Percentiles rank a stretch among this genome's conserved stretches.
Conservation (phyloP, 2,888 invertebrate genomes). For the Malacosoma neustria region DNA sequence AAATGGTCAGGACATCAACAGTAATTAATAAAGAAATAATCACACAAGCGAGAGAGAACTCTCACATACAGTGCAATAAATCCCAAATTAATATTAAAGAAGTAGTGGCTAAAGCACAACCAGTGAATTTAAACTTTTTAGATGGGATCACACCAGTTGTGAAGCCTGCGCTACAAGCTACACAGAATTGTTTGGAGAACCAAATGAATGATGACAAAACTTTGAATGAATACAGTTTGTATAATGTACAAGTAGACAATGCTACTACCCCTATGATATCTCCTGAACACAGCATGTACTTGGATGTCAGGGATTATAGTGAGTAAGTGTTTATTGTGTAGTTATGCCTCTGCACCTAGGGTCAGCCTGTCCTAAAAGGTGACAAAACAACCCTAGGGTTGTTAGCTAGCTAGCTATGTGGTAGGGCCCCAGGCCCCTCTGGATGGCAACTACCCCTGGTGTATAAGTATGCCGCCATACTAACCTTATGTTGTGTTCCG, state of each 20-base stretch:
- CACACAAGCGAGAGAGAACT: slow-evolving; percentile 39
- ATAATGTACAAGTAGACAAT: slow-evolving; percentile 62
- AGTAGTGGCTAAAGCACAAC: slow-evolving; percentile 37
- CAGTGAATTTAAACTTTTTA: slow-evolving; percentile 50
- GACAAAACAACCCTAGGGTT: no score
- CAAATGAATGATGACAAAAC: slow-evolving; percentile 44
- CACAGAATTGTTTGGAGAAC: background rate
- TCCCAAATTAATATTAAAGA: slow-evolving; percentile 62
- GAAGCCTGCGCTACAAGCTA: slow-evolving; percentile 16
- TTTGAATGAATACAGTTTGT: slow-evolving; percentile 58
- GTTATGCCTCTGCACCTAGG: no score
- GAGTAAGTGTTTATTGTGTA: slow-evolving; percentile 39
- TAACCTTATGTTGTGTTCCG: no score
- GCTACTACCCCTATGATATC: slow-evolving; percentile 60
- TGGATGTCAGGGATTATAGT: slow-evolving; percentile 64
- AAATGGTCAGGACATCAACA: slow-evolving; percentile 71
- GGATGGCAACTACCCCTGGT: no score
- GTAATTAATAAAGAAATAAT: slow-evolving; percentile 56
- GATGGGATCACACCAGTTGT: slow-evolving; percentile 50
- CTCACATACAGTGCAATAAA: slow-evolving; percentile 57
- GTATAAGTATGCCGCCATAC: no score
- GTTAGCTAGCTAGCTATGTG: no score
- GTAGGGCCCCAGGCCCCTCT: no score
- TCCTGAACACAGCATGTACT: slow-evolving; percentile 59
- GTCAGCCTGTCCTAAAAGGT: no score